phyloP scores from a whole-genome alignment of 2,888 invertebrate genomes.

The Eledona agricola region DNA sequence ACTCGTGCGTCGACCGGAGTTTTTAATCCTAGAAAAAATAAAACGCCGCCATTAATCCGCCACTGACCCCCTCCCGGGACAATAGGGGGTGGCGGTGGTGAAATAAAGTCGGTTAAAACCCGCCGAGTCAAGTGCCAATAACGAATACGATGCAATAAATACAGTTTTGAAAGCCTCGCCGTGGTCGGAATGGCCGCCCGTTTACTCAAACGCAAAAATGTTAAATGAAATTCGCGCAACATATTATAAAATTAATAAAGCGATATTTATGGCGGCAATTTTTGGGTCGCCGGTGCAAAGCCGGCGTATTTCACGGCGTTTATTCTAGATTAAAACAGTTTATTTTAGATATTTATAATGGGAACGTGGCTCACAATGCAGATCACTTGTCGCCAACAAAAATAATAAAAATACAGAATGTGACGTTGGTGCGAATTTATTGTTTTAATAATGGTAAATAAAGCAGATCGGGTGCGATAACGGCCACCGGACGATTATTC shows the following conservation, averaged over 20 bases:
- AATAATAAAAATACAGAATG: slow-evolving; percentile 63
- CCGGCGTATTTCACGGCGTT: slow-evolving; percentile 61
- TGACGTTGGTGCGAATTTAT: slow-evolving; percentile 63
- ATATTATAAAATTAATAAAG: slow-evolving; percentile 65
- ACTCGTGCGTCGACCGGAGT: no score
- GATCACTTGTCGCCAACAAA: slow-evolving; percentile 62
- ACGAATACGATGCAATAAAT: slow-evolving; percentile 19
- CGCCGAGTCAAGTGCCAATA: slow-evolving; percentile 20
- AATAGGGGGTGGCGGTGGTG: slow-evolving; percentile 6
- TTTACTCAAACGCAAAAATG: slow-evolving; percentile 48
- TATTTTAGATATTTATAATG: slow-evolving; percentile 65
- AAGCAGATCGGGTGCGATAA: slow-evolving; percentile 60
- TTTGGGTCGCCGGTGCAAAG: slow-evolving; percentile 60
- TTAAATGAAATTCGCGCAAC: slow-evolving; percentile 55
- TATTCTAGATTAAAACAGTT: slow-evolving; percentile 65
- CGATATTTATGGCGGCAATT: slow-evolving; percentile 63
- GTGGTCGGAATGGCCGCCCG: slow-evolving; percentile 9
- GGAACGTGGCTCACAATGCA: slow-evolving; percentile 62
- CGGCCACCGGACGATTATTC: slow-evolving; percentile 52
- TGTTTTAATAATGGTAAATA: slow-evolving; percentile 65
- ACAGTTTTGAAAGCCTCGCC: slow-evolving; percentile 9
- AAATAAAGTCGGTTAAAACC: slow-evolving; percentile 14
- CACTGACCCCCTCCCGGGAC: no score
- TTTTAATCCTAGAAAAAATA: no score
- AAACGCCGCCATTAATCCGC: no score